A percentile compares a stretch with the other conserved stretches of the same genome.
phyloP scores from a whole-genome alignment of 2,888 invertebrate genomes.

The Hirudinaria manillensis region DNA sequence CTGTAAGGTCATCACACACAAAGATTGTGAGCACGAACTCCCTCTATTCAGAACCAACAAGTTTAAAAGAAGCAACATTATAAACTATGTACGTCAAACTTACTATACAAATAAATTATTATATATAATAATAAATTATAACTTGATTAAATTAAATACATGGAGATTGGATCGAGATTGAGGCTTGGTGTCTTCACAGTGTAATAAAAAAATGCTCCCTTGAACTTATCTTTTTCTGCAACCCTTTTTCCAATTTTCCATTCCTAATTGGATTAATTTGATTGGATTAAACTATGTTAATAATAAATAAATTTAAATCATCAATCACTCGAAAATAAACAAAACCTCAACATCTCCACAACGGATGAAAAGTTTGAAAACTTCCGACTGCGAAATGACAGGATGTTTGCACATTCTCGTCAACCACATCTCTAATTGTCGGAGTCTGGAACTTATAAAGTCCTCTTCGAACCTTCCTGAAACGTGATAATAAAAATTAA shows the following conservation, averaged over 20 bases:
- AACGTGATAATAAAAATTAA: not conserved
- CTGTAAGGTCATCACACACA: constrained; percentile 46
- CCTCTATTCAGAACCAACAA: not conserved
- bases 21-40: not conserved
- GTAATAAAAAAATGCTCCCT: constrained; percentile 71
- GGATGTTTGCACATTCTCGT: constrained; percentile 95
- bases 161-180: constrained; percentile 34
- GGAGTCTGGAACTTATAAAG: constrained; percentile 86
- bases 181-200: constrained; percentile 62
- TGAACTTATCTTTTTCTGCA: constrained; percentile 81
- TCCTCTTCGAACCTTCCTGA: constrained; percentile 89
- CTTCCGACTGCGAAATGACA: constrained; percentile 80
- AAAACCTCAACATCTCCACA: constrained; percentile 84
- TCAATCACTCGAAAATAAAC: not conserved
- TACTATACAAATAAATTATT: not conserved
- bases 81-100: not conserved
- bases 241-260: constrained; percentile 94
- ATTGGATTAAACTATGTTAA: not conserved
- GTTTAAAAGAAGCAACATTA: not conserved
- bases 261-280: constrained; percentile 51
- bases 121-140: constrained; percentile 14
- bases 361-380: constrained; percentile 93
- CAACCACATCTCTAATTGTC: constrained; percentile 89
- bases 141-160: constrained; percentile 29
- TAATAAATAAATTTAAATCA: not conserved